Evolutionary conservation across 2,797 vertebrate species (phyloP).

Genomic region (Adelosebastes latens): DNA sequence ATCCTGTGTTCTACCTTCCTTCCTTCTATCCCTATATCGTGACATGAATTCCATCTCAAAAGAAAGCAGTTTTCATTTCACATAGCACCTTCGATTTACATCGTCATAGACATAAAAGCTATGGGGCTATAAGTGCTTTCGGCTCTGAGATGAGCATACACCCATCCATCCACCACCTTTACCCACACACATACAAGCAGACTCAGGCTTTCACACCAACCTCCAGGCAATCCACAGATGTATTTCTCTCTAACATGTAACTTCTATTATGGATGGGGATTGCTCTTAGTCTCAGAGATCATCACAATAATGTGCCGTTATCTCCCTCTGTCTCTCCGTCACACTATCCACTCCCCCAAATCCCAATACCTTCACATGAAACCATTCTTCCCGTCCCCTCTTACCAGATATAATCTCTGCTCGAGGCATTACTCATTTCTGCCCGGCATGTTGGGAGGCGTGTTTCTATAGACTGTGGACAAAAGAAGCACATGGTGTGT

Average conservation of each 20-base stretch:
- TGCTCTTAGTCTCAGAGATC: constrained; percentile 50
- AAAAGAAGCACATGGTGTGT: constrained; percentile 14
- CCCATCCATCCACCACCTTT: constrained; percentile 28
- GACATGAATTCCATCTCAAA: constrained; percentile 23
- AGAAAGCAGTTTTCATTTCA: constrained; percentile 24
- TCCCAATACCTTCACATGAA: constrained; percentile 39
- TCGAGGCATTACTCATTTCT: constrained; percentile 55
- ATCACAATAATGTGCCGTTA: constrained; percentile 53
- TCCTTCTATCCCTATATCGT: neutral
- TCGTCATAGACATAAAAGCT: constrained; percentile 45
- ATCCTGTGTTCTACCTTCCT: neutral
- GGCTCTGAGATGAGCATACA: constrained; percentile 28
- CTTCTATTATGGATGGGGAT: constrained; percentile 50
- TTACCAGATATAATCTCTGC: constrained; percentile 46
- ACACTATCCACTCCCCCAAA: constrained; percentile 29
- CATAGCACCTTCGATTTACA: constrained; percentile 31
- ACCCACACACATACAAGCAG: constrained; percentile 35
- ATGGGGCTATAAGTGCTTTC: constrained; percentile 10
- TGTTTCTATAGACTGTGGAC: constrained; percentile 42
- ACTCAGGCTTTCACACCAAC: constrained; percentile 40
- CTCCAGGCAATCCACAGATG: constrained; percentile 57
- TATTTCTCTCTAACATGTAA: constrained; percentile 52
- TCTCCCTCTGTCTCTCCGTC: constrained; percentile 30
- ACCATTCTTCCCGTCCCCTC: constrained; percentile 13
- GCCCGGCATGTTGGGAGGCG: constrained; percentile 31